Conservation (phyloP, 2,797 vertebrate species). For the Sebastes diploproa region DNA sequence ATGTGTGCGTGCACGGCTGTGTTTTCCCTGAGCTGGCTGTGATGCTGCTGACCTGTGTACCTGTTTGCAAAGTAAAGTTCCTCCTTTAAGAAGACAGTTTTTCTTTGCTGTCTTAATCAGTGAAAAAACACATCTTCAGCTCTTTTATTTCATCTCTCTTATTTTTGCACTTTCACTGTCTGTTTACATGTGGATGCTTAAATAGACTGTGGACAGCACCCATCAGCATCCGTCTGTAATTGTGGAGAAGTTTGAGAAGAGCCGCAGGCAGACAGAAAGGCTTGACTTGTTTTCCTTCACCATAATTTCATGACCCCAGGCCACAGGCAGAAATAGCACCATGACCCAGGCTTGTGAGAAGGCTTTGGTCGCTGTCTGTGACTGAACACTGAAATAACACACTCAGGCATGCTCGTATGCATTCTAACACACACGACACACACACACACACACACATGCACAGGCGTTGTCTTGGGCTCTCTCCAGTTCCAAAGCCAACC, state of each 20-base stretch:
- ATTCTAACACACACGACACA: constrained; percentile 28
- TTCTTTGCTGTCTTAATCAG: neutral
- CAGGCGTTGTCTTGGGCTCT: constrained; percentile 56
- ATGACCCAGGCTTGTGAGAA: constrained; percentile 59
- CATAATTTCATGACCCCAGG: constrained; percentile 74
- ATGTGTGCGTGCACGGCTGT: neutral
- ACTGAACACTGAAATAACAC: constrained; percentile 72
- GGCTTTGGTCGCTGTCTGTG: constrained; percentile 69
- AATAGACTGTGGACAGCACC: constrained; percentile 63
- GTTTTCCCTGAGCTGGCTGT: constrained; percentile 2
- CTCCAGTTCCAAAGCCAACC: constrained; percentile 50
- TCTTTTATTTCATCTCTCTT: constrained; percentile 33
- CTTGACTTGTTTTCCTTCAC: constrained; percentile 65
- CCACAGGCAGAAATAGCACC: constrained; percentile 77
- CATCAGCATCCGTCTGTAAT: constrained; percentile 67
- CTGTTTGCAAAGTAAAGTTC: neutral
- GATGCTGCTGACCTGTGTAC: neutral
- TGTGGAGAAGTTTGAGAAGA: constrained; percentile 59
- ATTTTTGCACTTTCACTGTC: constrained; percentile 59
- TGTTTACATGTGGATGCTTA: constrained; percentile 60
- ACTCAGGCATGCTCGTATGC: constrained; percentile 47
- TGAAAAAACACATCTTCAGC: neutral
- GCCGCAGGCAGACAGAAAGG: constrained; percentile 59
- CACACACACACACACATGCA: constrained; percentile 14
- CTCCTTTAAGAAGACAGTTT: neutral